A percentile compares a stretch with the other conserved stretches of the same genome.
Evolutionary conservation across 2,113 vertebrate species (phyloP).

Genomic region (Indri indri): DNA sequence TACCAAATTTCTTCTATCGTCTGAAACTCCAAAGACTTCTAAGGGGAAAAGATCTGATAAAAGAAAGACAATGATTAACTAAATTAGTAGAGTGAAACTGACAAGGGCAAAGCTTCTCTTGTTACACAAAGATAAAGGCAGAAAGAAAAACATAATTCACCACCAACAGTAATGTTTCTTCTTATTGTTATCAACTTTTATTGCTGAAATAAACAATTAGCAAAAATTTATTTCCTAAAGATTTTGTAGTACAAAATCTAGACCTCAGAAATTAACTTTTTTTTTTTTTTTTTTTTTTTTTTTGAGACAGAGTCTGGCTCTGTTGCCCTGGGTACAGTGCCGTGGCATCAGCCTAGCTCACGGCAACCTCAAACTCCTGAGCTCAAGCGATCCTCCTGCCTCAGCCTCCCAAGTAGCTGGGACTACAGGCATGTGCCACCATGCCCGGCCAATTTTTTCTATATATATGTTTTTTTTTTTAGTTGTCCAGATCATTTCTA

Average conservation of each 20-base stretch:
- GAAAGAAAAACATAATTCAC: background rate
- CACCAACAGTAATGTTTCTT: background rate
- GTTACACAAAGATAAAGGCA: background rate
- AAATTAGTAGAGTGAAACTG: background rate
- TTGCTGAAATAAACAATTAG: background rate
- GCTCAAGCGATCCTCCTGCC: no score
- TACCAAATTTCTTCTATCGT: background rate
- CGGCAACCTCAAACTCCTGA: no score
- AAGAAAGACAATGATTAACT: background rate
- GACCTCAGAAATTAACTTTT: conserved; percentile 2
- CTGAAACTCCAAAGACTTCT: conserved; percentile 1
- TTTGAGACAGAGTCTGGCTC: no score
- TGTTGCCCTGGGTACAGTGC: no score
- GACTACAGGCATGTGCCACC: no score
- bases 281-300: no score
- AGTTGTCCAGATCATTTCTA: no score
- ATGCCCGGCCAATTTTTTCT: no score
- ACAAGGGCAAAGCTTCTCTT: background rate
- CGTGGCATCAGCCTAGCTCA: no score
- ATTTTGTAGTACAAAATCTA: conserved; percentile 29
- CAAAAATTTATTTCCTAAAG: background rate
- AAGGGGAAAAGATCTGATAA: background rate
- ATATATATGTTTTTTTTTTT: no score
- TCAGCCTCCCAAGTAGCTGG: no score
- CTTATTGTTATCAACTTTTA: background rate